Evolutionary conservation across 1,140 invertebrate genomes (phyloP).

Genomic region (Conus betulinus): DNA sequence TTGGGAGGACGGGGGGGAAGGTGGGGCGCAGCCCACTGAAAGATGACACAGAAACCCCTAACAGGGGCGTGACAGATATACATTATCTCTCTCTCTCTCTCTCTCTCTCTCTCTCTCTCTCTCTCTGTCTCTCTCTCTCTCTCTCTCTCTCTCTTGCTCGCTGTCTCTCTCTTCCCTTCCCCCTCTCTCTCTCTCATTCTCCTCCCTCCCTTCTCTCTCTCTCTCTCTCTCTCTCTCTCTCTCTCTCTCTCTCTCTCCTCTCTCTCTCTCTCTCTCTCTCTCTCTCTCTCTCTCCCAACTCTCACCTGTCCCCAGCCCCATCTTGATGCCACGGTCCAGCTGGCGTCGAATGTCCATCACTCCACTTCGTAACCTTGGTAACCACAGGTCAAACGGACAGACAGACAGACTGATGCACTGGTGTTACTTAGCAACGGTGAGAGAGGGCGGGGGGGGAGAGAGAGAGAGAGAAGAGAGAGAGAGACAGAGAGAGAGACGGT

Average conservation of each 20-base stretch:
- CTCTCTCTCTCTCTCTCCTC: background rate
- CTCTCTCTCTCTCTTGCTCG: background rate
- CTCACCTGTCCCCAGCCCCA: slow-evolving; percentile 91
- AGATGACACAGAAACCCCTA: too few species aligned
- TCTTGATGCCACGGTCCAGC: slow-evolving; percentile 81
- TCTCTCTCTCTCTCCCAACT: background rate
- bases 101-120: too few species aligned
- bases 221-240: background rate
- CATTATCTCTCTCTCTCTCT: too few species aligned
- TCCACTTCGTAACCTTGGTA: slow-evolving; percentile 84
- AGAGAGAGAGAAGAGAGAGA: slow-evolving; percentile 2
- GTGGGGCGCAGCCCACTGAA: too few species aligned
- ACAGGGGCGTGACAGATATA: too few species aligned
- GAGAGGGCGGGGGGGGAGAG: background rate
- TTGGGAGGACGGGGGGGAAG: too few species aligned
- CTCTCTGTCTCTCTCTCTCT: too few species aligned
- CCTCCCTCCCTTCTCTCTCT: background rate
- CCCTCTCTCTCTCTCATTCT: background rate
- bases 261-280: background rate
- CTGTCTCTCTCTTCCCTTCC: background rate
- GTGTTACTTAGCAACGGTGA: background rate
- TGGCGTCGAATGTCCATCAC: slow-evolving; percentile 86
- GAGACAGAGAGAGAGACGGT: background rate
- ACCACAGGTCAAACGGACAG: background rate
- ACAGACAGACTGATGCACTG: background rate